Evolutionary conservation across 2,888 invertebrate genomes (phyloP).

Genomic region (Amphipyra tragopoginis): DNA sequence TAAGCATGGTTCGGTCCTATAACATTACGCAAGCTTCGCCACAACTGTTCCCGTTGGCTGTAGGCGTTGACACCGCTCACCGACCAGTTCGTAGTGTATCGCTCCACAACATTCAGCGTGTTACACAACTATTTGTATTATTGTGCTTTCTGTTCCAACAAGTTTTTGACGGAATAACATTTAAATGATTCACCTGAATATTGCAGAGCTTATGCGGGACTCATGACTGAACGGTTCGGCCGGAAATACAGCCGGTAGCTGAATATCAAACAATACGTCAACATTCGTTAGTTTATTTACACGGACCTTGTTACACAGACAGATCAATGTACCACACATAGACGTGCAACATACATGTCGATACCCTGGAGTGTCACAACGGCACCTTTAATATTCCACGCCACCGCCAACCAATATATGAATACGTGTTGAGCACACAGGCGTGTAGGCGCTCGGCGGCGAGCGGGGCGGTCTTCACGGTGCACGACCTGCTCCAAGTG

Average conservation of each 20-base stretch:
- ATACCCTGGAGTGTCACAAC: conserved; percentile 13
- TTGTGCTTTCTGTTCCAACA: no score
- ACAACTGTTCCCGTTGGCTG: neutral
- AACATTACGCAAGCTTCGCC: conserved; percentile 5
- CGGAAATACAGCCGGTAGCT: conserved; percentile 6
- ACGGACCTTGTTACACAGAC: conserved; percentile 18
- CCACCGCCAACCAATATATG: neutral
- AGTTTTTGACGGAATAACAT: conserved; percentile 4
- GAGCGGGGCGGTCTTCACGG: neutral
- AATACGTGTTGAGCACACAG: neutral
- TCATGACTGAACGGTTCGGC: conserved; percentile 15
- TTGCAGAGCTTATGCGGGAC: neutral
- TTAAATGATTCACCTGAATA: conserved; percentile 24
- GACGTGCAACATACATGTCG: neutral
- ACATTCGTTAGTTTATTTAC: conserved; percentile 25
- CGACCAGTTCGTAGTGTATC: neutral
- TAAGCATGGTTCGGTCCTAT: neutral
- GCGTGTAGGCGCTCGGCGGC: neutral
- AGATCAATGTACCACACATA: conserved; percentile 11
- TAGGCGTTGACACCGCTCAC: neutral
- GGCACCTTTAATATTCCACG: conserved; percentile 26
- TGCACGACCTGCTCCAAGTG: conserved; percentile 18
- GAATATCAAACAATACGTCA: conserved; percentile 25
- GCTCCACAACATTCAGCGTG: neutral
- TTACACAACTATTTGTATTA: neutral